Base-by-base conservation (phyloP, 1,140 invertebrate species). In the Papilio xuthus region DNA sequence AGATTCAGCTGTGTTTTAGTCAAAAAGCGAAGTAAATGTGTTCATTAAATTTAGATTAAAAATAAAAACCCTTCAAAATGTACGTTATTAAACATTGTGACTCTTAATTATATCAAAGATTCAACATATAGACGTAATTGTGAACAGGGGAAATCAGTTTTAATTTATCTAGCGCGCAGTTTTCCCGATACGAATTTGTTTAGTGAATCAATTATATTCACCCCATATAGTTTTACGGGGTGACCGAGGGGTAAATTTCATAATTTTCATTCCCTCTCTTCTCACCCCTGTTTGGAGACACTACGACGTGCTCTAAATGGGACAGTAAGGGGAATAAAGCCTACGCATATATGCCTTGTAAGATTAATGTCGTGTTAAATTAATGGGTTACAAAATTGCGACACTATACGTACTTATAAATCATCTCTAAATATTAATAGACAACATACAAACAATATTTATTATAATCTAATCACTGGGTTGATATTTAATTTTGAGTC, bases 151-250 rank as follows among this genome's bases (percentile, higher is more conserved):
- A 28, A 67, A 67, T 67, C 60, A 28, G 71, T 70, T 70, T 53
- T 50, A 37, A 28, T 41, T 50, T 28, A 44, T 47, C 44, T 4
- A 20, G 41, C 23, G 8, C 28, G 42, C 79, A 50, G 70, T 77
- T 77, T 78, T 77, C 60, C 63, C 69, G 56, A 26, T 42, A 70
- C 26, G 20, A 80, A 73, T 85, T 84, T 80, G 80, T 82, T 75
- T 78, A 79, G 47, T 20, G 69, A 83, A 83, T 83, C 81, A 87
- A 87, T 89, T 89, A 85, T 82, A 85, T 82, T 32, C 80, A 79
- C 82, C 82, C 83, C 79, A 80, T 42, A 82, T 81, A 77, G 79
- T 78, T 80, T 81, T 79, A 83, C 79, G 41, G 71, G 8, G 79
- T 79, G 77, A 70, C 67, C 47, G 70, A 81, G 72, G 77, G 77